A percentile compares a stretch with the other conserved stretches of the same genome.
Evolutionary conservation across 2,797 vertebrate genomes (phyloP).

Genomic region (Acropternis orthonyx): DNA sequence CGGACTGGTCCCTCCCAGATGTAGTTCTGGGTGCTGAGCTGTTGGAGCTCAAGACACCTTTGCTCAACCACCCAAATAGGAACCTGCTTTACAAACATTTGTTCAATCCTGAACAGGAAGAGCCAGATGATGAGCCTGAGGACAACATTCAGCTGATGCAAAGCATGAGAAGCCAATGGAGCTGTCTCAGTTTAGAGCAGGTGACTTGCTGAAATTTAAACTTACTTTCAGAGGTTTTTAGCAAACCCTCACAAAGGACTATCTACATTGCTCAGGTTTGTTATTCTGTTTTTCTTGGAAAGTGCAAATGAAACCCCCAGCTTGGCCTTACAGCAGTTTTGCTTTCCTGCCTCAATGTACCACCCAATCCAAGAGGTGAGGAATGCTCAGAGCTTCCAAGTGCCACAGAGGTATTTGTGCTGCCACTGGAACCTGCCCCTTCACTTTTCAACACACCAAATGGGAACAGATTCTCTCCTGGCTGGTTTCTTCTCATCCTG

Average conservation of each 20-base stretch:
- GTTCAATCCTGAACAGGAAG: neutral
- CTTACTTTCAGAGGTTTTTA: neutral
- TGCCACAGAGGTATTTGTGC: neutral
- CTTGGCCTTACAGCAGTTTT: neutral
- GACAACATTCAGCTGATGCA: neutral
- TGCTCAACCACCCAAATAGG: neutral
- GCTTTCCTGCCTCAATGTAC: neutral
- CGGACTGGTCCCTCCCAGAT: neutral
- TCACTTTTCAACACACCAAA: neutral
- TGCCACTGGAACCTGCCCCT: neutral
- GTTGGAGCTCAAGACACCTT: neutral
- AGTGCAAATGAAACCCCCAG: neutral
- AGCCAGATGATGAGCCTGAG: neutral
- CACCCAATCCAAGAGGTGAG: neutral
- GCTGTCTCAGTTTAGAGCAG: neutral
- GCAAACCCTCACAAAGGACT: neutral
- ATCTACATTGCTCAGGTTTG: neutral
- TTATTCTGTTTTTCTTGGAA: neutral
- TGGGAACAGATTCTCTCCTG: neutral
- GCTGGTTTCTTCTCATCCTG: neutral
- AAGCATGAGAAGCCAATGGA: neutral
- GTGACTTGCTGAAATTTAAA: neutral
- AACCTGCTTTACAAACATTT: neutral
- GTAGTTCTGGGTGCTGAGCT: neutral
- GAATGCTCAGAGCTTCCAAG: neutral